Conservation (phyloP, 1,140 invertebrate species). For the Eupristina koningsbergeri region DNA sequence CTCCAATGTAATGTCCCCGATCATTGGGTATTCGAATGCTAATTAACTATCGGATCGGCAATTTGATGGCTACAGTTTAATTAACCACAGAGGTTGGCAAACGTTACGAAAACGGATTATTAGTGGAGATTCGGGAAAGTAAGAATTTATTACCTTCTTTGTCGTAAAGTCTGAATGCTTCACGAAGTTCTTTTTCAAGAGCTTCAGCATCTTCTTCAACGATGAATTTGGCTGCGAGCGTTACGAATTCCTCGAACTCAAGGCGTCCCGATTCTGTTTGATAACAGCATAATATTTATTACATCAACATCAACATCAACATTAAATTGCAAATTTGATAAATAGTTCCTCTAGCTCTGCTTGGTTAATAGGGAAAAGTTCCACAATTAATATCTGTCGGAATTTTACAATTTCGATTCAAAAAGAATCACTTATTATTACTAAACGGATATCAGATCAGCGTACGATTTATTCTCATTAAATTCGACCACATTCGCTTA, state of each 20-base stretch:
- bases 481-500: neutral
- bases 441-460: neutral
- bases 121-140: neutral
- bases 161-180: conserved; percentile 93
- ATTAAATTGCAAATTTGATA: neutral
- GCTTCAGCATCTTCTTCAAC: conserved; percentile 95
- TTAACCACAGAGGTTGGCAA: too few relatives aligned
- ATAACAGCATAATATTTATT: neutral
- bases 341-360: neutral
- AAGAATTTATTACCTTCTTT: conserved; percentile 81
- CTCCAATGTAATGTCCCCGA: too few relatives aligned
- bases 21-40: too few relatives aligned
- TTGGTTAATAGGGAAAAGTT: too few relatives aligned
- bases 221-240: conserved; percentile 93
- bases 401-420: neutral
- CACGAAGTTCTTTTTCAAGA: conserved; percentile 91
- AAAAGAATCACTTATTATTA: too few relatives aligned
- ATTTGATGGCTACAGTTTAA: too few relatives aligned
- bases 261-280: conserved; percentile 89
- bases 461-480: neutral
- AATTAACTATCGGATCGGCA: too few relatives aligned
- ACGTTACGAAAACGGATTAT: too few relatives aligned
- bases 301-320: neutral
- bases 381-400: neutral
- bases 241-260: conserved; percentile 96